Evolutionary conservation across 1,140 invertebrate genomes (phyloP), one percentile per base, ranked within the genome.

Genomic region (Chelonus insularis): DNA sequence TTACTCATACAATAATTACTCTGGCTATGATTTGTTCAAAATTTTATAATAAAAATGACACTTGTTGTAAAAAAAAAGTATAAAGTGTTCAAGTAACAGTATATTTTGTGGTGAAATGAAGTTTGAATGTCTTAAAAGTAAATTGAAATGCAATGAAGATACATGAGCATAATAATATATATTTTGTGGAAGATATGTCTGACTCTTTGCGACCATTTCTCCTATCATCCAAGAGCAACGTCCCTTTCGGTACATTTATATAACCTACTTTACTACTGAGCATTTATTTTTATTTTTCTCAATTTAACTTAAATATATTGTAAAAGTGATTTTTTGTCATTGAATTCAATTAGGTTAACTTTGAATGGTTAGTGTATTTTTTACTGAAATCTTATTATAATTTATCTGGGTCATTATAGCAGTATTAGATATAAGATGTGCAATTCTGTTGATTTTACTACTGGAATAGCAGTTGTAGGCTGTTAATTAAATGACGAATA

Each of bases 401-500:
- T 7, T 50, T 9, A 39, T 34, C 45, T 50, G 45, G 45, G 47
- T 51, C 57, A 48, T 48, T 12, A 12, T 59, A 59, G 57, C 57
- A 47, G 57, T 59, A 59, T 45, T n/a, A n/a, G n/a, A n/a, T 50
- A 51, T 59, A 34, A 50, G 34, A 51, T 37, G 51, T 34, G 25
- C n/a, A 18, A 20, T 29, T 32, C 25, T 29, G 25, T 32, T 32
- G 29, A 32, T 32, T 1, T 52, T 52, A 18, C 14, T 52, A 36
- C 50, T 52, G 9, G n/a, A 23, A 29, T n/a, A 8, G 1, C n/a
- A 3, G 23, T 45, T 36, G 43, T 58, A 29, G 45, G 43, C 48
- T 58, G 57, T 58, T 43, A 58, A 58, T 43, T 43, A 43, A 58
- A 36, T 58, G 57, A 48, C 57, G n/a, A n/a, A n/a, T 43, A 43